phyloP scores from a whole-genome alignment of 2,888 invertebrate genomes.

The Ptilodon capucinus region DNA sequence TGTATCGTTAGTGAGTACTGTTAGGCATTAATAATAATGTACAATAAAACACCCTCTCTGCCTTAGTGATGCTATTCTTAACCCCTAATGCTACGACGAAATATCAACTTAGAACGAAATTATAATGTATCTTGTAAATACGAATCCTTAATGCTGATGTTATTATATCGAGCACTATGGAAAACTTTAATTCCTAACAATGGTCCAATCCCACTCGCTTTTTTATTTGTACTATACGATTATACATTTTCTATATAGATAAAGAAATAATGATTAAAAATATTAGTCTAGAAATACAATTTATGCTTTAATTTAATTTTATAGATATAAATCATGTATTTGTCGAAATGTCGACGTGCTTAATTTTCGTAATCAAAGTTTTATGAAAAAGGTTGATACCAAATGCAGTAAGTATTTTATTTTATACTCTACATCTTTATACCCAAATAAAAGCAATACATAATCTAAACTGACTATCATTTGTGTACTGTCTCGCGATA shows the following conservation, averaged over 20 bases:
- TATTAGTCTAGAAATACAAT: constrained; percentile 70
- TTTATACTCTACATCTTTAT: constrained; percentile 81
- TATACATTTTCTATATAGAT: constrained; percentile 79
- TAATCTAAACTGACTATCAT: constrained; percentile 41
- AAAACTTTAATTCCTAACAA: constrained; percentile 80
- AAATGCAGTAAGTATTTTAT: constrained; percentile 83
- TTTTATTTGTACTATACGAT: constrained; percentile 80
- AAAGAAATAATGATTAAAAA: constrained; percentile 56
- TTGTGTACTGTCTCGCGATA: background rate
- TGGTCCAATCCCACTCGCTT: constrained; percentile 82
- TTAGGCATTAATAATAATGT: constrained; percentile 70
- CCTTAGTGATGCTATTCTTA: constrained; percentile 79
- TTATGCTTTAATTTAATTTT: constrained; percentile 78
- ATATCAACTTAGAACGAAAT: constrained; percentile 68
- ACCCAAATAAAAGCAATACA: constrained; percentile 77
- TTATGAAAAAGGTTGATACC: constrained; percentile 78
- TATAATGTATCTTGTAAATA: constrained; percentile 74
- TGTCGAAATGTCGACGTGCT: constrained; percentile 77
- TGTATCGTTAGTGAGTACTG: constrained; percentile 55
- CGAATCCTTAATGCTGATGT: constrained; percentile 71
- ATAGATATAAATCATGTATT: constrained; percentile 76
- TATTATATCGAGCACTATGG: constrained; percentile 73
- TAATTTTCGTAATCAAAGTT: constrained; percentile 79
- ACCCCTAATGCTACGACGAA: constrained; percentile 68
- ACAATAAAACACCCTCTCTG: constrained; percentile 80